These are phyloP conservation scores for Catagonus wagneri DNA, from an alignment of 2,113 vertebrate species.

Conservation along the genomic window DNA sequence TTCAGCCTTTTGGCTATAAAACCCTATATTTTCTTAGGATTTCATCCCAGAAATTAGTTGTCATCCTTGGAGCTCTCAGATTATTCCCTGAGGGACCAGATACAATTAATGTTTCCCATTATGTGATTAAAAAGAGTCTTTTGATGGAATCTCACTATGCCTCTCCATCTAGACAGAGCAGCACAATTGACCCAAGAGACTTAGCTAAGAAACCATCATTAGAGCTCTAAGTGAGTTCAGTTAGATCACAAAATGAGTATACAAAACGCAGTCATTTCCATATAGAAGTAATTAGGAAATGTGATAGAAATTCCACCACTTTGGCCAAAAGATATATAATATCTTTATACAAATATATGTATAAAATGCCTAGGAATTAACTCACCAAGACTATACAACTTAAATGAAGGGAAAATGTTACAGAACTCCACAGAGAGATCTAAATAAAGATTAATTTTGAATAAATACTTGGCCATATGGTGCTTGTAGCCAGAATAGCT, in stretches of 20 bases:
- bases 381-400: background rate
- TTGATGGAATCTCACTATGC: constrained; percentile 19
- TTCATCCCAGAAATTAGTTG: constrained; percentile 50
- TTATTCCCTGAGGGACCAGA: background rate
- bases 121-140: constrained; percentile 13
- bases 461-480: background rate
- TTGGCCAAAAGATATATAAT: constrained; percentile 16
- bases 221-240: constrained; percentile 23
- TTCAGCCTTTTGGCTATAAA: background rate
- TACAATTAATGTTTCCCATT: background rate
- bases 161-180: constrained; percentile 4
- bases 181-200: background rate
- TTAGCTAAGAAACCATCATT: background rate
- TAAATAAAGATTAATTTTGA: constrained; percentile 53
- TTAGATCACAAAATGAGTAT: constrained; percentile 33
- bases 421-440: background rate
- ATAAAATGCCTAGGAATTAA: constrained; percentile 9
- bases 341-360: no score
- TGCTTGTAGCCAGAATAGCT: background rate
- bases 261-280: background rate
- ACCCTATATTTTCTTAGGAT: constrained; percentile 11
- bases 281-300: constrained; percentile 29
- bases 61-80: background rate
- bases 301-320: constrained; percentile 13
- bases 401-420: constrained; percentile 33